Conservation (phyloP, 2,888 invertebrate species). For the Drosophila mettleri region DNA sequence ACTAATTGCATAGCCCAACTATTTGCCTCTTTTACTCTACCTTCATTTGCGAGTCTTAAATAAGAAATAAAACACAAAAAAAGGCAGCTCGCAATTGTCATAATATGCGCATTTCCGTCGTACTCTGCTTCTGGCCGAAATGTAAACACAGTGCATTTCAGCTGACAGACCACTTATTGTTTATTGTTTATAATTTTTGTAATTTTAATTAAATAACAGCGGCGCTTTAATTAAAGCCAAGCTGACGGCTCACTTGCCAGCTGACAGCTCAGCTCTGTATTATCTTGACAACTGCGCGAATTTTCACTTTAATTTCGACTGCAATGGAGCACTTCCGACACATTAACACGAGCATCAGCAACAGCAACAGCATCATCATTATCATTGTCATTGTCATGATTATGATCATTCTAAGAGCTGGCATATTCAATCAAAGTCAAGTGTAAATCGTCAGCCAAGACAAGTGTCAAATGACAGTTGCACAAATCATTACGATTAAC, state of each 20-base stretch:
- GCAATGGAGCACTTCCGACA: slow-evolving; percentile 59
- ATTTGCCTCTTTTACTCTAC: slow-evolving; percentile 19
- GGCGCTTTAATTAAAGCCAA: slow-evolving; percentile 54
- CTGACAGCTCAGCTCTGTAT: slow-evolving; percentile 14
- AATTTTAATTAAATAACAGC: slow-evolving; percentile 75
- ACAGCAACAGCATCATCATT: slow-evolving; percentile 9
- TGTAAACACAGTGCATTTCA: slow-evolving; percentile 60
- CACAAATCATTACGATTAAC: slow-evolving; percentile 80
- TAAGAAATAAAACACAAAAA: slow-evolving; percentile 49
- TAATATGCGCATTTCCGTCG: slow-evolving; percentile 45
- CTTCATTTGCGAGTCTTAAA: background rate
- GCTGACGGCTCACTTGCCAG: slow-evolving; percentile 75
- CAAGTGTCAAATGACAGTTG: slow-evolving; percentile 76
- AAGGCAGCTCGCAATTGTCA: slow-evolving; percentile 47
- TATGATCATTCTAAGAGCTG: slow-evolving; percentile 7
- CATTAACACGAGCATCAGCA: slow-evolving; percentile 22
- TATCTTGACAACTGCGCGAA: slow-evolving; percentile 38
- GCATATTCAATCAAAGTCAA: slow-evolving; percentile 52
- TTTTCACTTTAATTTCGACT: slow-evolving; percentile 63
- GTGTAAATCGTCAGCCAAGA: slow-evolving; percentile 43
- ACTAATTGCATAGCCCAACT: background rate
- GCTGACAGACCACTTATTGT: slow-evolving; percentile 47
- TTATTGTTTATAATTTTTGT: slow-evolving; percentile 77
- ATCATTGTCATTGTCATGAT: background rate
- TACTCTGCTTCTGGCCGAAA: slow-evolving; percentile 41